Base-by-base conservation (phyloP, 2,888 invertebrate species). In the Thumatha senex region DNA sequence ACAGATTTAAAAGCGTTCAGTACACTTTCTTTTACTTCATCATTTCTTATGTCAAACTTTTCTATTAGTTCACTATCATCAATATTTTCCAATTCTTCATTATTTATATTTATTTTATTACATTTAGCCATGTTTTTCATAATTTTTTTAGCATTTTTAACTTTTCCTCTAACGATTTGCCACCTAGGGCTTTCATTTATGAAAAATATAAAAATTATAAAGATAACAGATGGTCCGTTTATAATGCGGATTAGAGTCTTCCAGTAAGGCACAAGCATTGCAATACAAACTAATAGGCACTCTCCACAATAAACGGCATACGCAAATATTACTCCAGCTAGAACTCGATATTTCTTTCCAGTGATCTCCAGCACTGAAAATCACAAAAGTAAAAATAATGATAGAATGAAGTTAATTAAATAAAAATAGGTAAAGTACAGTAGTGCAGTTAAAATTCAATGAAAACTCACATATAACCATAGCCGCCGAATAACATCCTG, bases 141-240 rank as follows among this genome's bases (percentile, higher is more conserved):
- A 0, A 75, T 73, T 40, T 67, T 56, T 44, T 84, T 86, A 0
- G 82, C 88, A 49, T 76, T 58, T n/a, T 79, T 72, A 0, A 72
- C 64, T 68, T 78, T 86, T 0, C 84, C 82, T 18, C 75, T 84
- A 1, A 89, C 58, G 1, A 90, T 76, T 48, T 79, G 81, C 89
- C 90, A 90, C 54, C 89, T 63, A 0, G 85, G 83, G 42, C 89
- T 89, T 51, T 90, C 89, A 38, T 71, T 69, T 8, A 86, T 35
- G 1, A 86, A 15, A 46, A 71, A 80, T 38, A 77, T 67, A 50
- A 78, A 77, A 10, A 62, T 54, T 7, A 88, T 46, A 51, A 81
- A 83, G 31, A 86, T 43, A 1, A 87, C 56, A 3, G 78, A 67
- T 0, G 89, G 89, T 1, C 75, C 76, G 56, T 84, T 83, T 34